These are phyloP conservation scores for Aricia agestis DNA, from an alignment of 1,140 invertebrate species.

Conservation along the genomic window DNA sequence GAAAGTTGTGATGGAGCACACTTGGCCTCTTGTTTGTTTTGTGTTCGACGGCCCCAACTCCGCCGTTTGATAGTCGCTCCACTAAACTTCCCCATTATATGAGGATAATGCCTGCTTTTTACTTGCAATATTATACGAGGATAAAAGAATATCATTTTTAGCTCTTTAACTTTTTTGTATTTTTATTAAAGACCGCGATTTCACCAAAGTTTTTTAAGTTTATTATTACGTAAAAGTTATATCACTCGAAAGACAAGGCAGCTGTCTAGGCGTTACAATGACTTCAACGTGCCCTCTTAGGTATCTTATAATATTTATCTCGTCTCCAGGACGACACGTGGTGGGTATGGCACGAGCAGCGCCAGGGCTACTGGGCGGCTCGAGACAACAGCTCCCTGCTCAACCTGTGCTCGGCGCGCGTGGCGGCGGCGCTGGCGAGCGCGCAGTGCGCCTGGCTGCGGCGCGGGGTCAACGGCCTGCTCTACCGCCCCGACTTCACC, in stretches of 20 bases:
- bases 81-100: conserved; percentile 4
- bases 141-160: neutral
- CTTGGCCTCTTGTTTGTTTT: conserved; percentile 5
- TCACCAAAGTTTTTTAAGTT: no score
- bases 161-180: neutral
- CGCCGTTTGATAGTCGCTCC: conserved; percentile 35
- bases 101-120: conserved; percentile 14
- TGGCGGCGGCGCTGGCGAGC: conserved; percentile 40
- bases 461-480: conserved; percentile 46
- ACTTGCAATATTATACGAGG: neutral
- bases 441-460: conserved; percentile 55
- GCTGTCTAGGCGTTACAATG: no score
- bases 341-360: conserved; percentile 48
- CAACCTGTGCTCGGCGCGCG: conserved; percentile 51
- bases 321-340: neutral
- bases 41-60: conserved; percentile 2
- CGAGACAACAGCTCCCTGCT: conserved; percentile 45
- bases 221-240: no score
- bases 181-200: no score
- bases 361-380: conserved; percentile 42
- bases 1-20: conserved; percentile 12
- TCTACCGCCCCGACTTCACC: conserved; percentile 47
- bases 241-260: no score
- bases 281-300: neutral
- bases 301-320: neutral